Percentiles rank a stretch among this genome's conserved stretches.
Evolutionary conservation across 2,113 vertebrate genomes (phyloP).

Genomic region (Oryctolagus cuniculus): mOryCun1.1 NC_091453.1:46406001-46406500

Average conservation of each 20-base stretch:
- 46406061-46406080: neutral
- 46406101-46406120: neutral
- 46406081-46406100: neutral
- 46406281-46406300: neutral
- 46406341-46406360: neutral
- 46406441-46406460: neutral
- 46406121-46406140: neutral
- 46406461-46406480: neutral
- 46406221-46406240: neutral
- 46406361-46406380: neutral
- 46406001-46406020: neutral
- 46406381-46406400: neutral
- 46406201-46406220: neutral
- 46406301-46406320: too few species aligned
- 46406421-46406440: neutral
- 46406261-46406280: neutral
- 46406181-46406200: neutral
- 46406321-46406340: neutral
- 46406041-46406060: neutral
- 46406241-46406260: neutral
- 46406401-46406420: neutral
- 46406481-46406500: neutral
- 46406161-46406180: neutral
- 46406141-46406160: neutral
- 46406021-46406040: neutral